Conservation (phyloP, 2,113 vertebrate genomes). For the Notarius quadriscutis region DNA sequence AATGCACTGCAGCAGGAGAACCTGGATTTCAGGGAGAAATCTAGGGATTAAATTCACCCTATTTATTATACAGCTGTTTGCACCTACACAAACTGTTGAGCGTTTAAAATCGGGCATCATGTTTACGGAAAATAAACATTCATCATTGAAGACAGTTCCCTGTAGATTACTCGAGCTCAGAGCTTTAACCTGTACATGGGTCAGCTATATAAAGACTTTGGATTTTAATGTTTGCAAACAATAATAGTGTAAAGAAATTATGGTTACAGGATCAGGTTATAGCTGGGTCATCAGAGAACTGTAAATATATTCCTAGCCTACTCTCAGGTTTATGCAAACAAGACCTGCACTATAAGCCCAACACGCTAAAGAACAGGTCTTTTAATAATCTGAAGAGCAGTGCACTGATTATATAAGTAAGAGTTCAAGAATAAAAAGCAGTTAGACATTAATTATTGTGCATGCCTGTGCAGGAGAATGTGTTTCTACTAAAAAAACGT, state of each 20-base stretch:
- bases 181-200: not conserved
- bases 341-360: not conserved
- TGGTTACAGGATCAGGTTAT: not conserved
- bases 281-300: not conserved
- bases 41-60: not conserved
- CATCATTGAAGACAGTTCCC: not conserved
- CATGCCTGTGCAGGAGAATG: conserved; percentile 21
- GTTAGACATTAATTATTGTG: not conserved
- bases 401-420: not conserved
- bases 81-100: not conserved
- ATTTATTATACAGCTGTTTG: not conserved
- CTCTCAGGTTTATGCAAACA: not conserved
- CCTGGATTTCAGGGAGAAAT: not conserved
- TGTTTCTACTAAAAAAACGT: not conserved
- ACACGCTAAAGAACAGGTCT: not conserved
- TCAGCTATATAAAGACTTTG: not conserved
- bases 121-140: not conserved
- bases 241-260: not conserved
- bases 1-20: conserved; percentile 18
- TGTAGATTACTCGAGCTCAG: not conserved
- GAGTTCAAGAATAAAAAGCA: not conserved
- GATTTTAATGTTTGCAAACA: not conserved
- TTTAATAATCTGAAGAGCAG: not conserved
- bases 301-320: not conserved
- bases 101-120: not conserved